Evolutionary conservation across 2,797 vertebrate genomes (phyloP).

Genomic region (Euphonia xanthogaster): DNA sequence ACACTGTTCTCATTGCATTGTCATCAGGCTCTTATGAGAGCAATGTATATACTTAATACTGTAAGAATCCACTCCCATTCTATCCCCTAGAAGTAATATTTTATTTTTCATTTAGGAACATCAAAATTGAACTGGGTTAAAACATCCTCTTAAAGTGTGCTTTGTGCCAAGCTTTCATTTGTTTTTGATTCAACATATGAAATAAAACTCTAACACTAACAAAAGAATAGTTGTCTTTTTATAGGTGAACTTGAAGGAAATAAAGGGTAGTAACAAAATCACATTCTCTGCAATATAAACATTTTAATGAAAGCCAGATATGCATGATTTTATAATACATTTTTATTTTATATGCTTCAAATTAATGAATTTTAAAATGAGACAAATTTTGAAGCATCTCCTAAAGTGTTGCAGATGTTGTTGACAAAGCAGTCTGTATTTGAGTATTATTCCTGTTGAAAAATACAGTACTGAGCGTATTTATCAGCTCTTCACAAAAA

Average conservation of each 20-base stretch:
- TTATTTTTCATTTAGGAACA: background rate
- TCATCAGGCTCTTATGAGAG: background rate
- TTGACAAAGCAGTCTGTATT: background rate
- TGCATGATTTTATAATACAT: background rate
- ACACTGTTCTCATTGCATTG: background rate
- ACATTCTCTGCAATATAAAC: background rate
- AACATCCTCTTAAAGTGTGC: background rate
- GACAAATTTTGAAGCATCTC: background rate
- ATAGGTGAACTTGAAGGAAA: background rate
- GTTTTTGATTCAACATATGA: background rate
- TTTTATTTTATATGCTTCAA: background rate
- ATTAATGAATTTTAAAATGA: conserved; percentile 15
- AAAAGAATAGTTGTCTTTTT: background rate
- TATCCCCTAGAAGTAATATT: background rate
- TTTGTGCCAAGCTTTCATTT: background rate
- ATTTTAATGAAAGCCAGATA: background rate
- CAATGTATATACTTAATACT: background rate
- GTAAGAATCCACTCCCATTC: background rate
- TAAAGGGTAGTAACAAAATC: background rate
- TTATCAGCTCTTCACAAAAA: background rate
- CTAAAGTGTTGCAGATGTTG: background rate
- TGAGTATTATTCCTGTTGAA: background rate
- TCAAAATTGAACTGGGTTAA: background rate
- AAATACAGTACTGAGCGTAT: background rate
- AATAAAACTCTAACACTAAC: background rate